phyloP scores from a whole-genome alignment of 2,888 invertebrate species.

The Drosophila mulleri region DNA sequence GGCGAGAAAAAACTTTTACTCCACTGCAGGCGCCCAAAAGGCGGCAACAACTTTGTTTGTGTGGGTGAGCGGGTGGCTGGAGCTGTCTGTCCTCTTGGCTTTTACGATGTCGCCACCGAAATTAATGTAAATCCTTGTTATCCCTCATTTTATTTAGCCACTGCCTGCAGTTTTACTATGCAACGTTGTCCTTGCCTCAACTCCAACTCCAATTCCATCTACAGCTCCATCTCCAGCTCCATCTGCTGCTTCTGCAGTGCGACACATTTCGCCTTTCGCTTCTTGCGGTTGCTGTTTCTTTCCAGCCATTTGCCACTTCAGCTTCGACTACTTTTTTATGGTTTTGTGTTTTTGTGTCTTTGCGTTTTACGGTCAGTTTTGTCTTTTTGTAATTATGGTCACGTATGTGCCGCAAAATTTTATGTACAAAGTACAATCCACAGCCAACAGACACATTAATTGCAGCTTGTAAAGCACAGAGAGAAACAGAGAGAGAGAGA shows the following conservation, averaged over 20 bases:
- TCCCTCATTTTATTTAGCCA: conserved; percentile 65
- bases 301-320: conserved; percentile 39
- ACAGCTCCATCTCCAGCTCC: background rate
- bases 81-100: conserved; percentile 33
- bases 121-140: conserved; percentile 73
- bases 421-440: conserved; percentile 48
- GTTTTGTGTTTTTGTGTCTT: conserved; percentile 19
- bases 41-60: conserved; percentile 41
- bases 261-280: conserved; percentile 48
- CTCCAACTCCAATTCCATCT: background rate
- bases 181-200: conserved; percentile 8
- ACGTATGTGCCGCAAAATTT: conserved; percentile 72
- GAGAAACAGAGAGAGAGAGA: background rate
- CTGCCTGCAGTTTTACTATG: conserved; percentile 60
- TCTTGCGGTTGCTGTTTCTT: conserved; percentile 5
- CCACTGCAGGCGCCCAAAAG: conserved; percentile 14
- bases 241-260: conserved; percentile 49
- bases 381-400: conserved; percentile 70
- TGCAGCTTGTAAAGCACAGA: conserved; percentile 58
- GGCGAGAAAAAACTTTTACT: conserved; percentile 35
- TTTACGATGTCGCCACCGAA: conserved; percentile 60
- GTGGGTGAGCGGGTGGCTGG: conserved; percentile 10
- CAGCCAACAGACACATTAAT: conserved; percentile 55
- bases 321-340: conserved; percentile 55
- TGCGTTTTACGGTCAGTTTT: conserved; percentile 58